Evolutionary conservation across 2,888 invertebrate genomes (phyloP), one percentile per base, ranked within the genome.

Genomic region (Apamea anceps): DNA sequence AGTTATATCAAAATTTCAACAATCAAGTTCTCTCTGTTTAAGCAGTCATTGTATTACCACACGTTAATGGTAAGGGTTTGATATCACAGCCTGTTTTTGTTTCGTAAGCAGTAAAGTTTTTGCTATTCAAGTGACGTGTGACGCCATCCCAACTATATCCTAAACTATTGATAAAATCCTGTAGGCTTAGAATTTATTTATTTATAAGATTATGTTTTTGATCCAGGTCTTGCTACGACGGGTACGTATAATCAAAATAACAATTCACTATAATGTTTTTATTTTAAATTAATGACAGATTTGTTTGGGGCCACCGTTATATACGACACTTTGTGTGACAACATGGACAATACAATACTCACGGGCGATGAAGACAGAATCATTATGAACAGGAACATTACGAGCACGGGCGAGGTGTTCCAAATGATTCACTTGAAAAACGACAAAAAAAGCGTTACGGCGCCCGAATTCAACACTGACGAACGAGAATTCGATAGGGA

Each of bases 211-310:
- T 8, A 65, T 67, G 6, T 80, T 90, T 86, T 92, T 91, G 83
- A 89, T 91, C 77, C 92, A 96, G 96, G 96, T 95, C 95, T 95
- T 66, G 82, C 95, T 91, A 91, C 93, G 93, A 93, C 84, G 81
- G 92, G 93, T 94, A 93, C 89, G 94, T 93, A 89, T 77, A 13
- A 21, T 42, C 8, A 37, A 63, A 21, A 79, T 77, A 62, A 67
- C n/a, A 66, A 18, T 51, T 18, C 12, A 42, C 3, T 66, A 10
- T 57, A 66, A 63, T 67, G 13, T 72, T 37, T 72, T 45, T 45
- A 8, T 73, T 60, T 18, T 76, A 62, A 77, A n/a, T 81, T 74
- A 78, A 65, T 75, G n/a, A 72, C 90, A 89, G 89, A 87, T 85
- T 48, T 87, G 37, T 73, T 73, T 73, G 90, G 79, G 15, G 32